Evolutionary conservation across 1,140 invertebrate species (phyloP), one percentile per base, ranked within the genome.

Genomic region (Stegodyphus mimosarum): DNA sequence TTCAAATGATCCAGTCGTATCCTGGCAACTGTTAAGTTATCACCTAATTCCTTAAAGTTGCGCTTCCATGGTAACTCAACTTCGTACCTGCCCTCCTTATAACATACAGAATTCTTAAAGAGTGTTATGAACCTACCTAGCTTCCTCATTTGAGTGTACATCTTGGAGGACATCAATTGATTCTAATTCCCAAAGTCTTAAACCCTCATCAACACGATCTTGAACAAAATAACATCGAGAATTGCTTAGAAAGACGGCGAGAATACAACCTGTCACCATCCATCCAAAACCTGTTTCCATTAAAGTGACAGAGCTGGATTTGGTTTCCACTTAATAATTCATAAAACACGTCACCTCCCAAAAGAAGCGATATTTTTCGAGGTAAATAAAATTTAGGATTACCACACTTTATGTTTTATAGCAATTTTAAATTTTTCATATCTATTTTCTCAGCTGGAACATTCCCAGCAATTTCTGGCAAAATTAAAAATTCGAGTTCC

Each of bases 401-500:
- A 6, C 6, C n/a, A n/a, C n/a, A 67, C n/a, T 67, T 67, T 67
- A 67, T 67, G n/a, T 67, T 67, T 67, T 67, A 6, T 7, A n/a
- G 66, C 66, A 67, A 33, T 6, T 67, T 67, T 67, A 67, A 67
- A 17, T 67, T 67, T 9, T n/a, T 9, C 7, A 67, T 67, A n/a
- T 67, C n/a, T 67, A 67, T 67, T 67, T 67, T 67, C 6, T 67
- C 66, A 33, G 66, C 7, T 17, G 66, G n/a, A 33, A 67, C 66
- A 67, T 67, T 67, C 18, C 66, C 66, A 15, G 66, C 7, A 67
- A 67, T 67, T 67, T 67, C 66, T 7, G 15, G 15, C 18, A 67
- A 67, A 67, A 67, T 67, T 33, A 67, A 67, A 67, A 67, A 67
- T 67, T 67, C 71, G 0, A 83, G 89, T 89, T 87, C 88, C 87